phyloP scores from a whole-genome alignment of 2,113 vertebrate species.

The Trochalopteron elliotii region DNA sequence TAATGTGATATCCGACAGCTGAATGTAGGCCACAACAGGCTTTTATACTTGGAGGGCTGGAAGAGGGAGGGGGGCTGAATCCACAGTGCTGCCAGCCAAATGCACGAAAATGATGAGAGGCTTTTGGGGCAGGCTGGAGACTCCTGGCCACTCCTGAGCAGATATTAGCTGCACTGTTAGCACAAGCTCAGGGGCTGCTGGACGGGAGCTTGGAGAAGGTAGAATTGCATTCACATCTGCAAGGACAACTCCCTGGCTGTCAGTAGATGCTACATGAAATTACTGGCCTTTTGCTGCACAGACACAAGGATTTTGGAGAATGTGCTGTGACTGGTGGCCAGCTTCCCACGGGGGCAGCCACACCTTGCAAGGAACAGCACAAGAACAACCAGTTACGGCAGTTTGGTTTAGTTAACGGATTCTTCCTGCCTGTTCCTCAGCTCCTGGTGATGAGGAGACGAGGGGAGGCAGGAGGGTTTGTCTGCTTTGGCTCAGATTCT shows the following conservation, averaged over 20 bases:
- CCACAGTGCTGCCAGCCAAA: neutral
- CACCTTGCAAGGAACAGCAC: neutral
- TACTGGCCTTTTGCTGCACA: neutral
- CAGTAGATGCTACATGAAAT: neutral
- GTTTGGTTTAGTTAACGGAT: neutral
- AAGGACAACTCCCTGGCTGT: neutral
- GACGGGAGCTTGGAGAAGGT: neutral
- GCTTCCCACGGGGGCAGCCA: neutral
- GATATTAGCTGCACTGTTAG: neutral
- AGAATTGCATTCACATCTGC: fast-evolving
- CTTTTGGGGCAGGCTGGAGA: neutral
- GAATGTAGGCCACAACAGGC: conserved; percentile 51
- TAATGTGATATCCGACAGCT: conserved; percentile 56
- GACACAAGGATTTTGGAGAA: neutral
- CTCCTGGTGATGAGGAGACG: neutral
- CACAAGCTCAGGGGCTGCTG: neutral
- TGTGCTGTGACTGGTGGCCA: neutral
- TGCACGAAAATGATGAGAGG: neutral
- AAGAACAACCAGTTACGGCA: neutral
- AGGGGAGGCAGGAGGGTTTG: neutral
- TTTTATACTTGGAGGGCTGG: conserved; percentile 20
- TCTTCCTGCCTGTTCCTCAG: neutral
- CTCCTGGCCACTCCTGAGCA: neutral
- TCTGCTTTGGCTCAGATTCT: neutral
- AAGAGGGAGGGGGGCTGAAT: neutral